Evolutionary conservation across 2,113 vertebrate species (phyloP).

Genomic region (Pituophis catenifer): DNA sequence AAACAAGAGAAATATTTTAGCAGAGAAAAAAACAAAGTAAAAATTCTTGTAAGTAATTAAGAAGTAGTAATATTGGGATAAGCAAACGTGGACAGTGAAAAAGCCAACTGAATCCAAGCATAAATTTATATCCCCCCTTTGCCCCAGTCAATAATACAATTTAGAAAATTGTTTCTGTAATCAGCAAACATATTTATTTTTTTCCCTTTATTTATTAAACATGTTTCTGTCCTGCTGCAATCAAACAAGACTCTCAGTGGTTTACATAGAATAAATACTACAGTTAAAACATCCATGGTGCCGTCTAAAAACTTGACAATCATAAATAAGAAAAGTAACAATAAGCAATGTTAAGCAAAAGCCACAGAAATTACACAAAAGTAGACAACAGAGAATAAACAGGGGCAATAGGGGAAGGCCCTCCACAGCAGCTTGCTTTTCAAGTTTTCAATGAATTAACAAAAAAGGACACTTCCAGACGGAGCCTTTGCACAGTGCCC

Average conservation of each 20-base stretch:
- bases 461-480: neutral
- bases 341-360: neutral
- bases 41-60: conserved; percentile 9
- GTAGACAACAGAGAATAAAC: neutral
- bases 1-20: neutral
- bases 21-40: neutral
- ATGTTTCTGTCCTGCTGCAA: neutral
- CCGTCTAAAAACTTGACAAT: neutral
- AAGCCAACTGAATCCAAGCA: neutral
- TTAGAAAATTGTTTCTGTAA: neutral
- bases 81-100: neutral
- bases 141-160: neutral
- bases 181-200: neutral
- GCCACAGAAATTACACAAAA: neutral
- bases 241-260: neutral
- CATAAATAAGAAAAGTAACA: neutral
- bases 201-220: neutral
- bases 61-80: neutral
- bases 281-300: neutral
- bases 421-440: neutral
- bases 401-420: neutral
- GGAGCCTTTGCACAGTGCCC: neutral
- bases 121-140: neutral
- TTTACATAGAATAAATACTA: neutral
- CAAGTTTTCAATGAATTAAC: neutral